Conservation (phyloP, 1,140 invertebrate genomes). For the Aethina tumida region DNA sequence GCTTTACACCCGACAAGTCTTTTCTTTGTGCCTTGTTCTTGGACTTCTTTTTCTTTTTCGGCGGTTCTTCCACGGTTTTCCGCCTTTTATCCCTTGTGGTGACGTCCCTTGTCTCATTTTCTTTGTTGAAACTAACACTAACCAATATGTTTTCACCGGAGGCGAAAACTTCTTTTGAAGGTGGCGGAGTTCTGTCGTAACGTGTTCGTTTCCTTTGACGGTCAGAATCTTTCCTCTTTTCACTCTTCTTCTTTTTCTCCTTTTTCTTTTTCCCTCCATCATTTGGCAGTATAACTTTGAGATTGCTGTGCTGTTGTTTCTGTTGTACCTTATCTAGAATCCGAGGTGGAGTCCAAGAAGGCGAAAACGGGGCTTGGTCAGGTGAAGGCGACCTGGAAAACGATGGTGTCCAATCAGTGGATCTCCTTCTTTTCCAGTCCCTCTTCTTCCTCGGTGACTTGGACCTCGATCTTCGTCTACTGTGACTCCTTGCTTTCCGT, state of each 20-base stretch:
- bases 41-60: conserved; percentile 40
- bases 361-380: conserved; percentile 17
- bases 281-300: conserved; percentile 46
- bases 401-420: conserved; percentile 32
- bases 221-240: conserved; percentile 39
- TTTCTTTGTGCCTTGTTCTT: conserved; percentile 17
- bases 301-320: conserved; percentile 34
- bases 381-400: conserved; percentile 32
- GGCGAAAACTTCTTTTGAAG: conserved; percentile 82
- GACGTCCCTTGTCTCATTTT: conserved; percentile 45
- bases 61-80: conserved; percentile 38
- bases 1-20: conserved; percentile 49
- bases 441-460: conserved; percentile 16
- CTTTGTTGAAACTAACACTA: conserved; percentile 81
- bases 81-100: conserved; percentile 40
- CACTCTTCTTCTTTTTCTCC: conserved; percentile 36
- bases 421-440: conserved; percentile 19
- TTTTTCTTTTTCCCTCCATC: conserved; percentile 49
- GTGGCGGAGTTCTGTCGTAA: conserved; percentile 46
- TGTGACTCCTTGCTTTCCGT: conserved; percentile 20
- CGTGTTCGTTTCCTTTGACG: conserved; percentile 42
- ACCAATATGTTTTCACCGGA: conserved; percentile 87
- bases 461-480: conserved; percentile 12
- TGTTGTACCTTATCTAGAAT: conserved; percentile 20
- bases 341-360: conserved; percentile 41